phyloP scores from a whole-genome alignment of 2,113 vertebrate species.

The Recurvirostra avosetta region DNA sequence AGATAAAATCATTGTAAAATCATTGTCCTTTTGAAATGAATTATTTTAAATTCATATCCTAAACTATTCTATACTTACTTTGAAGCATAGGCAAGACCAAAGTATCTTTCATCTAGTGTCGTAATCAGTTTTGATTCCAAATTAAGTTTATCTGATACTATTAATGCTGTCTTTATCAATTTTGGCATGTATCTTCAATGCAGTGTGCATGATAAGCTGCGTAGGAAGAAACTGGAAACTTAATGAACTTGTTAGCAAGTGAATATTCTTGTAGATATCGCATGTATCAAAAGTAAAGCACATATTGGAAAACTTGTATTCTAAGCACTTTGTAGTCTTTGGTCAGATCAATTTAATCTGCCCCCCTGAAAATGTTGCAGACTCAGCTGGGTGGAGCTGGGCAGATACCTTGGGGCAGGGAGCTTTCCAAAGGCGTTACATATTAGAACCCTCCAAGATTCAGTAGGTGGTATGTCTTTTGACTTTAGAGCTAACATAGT shows the following conservation, averaged over 20 bases:
- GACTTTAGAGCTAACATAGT: neutral
- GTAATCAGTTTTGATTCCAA: neutral
- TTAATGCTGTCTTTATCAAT: neutral
- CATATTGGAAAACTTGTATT: neutral
- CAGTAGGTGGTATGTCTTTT: neutral
- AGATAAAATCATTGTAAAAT: neutral
- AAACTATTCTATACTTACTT: neutral
- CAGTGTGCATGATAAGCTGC: neutral
- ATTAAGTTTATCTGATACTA: neutral
- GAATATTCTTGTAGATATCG: neutral
- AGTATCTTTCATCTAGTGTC: neutral
- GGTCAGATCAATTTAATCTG: neutral
- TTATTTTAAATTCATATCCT: neutral
- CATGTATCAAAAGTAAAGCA: neutral
- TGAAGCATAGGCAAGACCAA: neutral
- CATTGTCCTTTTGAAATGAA: neutral
- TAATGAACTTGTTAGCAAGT: neutral
- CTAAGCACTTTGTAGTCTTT: neutral
- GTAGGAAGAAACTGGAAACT: neutral
- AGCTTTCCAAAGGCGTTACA: neutral
- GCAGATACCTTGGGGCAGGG: neutral
- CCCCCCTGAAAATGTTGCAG: neutral
- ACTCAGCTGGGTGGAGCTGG: neutral
- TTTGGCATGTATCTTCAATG: neutral
- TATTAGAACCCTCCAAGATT: neutral